Evolutionary conservation across 2,888 invertebrate species (phyloP).

Genomic region (Sussaba pulchella): DNA sequence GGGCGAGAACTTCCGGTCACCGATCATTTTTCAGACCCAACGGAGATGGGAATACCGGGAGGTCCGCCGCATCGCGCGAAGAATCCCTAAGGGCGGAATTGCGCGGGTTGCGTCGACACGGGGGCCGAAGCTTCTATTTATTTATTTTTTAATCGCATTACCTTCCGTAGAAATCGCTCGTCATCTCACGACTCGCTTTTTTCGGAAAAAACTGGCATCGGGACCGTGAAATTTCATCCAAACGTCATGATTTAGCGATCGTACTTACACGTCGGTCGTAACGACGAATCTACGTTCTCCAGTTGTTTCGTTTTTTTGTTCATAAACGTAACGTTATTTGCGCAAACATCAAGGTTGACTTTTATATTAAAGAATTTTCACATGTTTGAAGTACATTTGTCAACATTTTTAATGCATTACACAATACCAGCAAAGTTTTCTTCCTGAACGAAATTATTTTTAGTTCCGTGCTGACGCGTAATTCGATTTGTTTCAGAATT

Average conservation of each 20-base stretch:
- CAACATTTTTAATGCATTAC: no score
- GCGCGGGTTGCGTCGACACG: not conserved
- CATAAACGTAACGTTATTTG: not conserved
- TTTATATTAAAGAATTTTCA: not conserved
- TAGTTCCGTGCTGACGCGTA: not conserved
- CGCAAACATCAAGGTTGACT: not conserved
- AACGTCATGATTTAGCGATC: not conserved
- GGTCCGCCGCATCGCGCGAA: not conserved
- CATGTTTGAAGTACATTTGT: not conserved
- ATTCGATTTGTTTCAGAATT: not conserved
- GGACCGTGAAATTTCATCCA: slow-evolving; percentile 9
- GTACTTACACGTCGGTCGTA: not conserved
- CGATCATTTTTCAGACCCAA: slow-evolving; percentile 40
- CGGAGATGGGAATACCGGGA: not conserved
- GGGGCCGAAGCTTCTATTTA: slow-evolving; percentile 8
- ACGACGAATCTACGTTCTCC: slow-evolving; percentile 8
- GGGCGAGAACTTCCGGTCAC: slow-evolving; percentile 32
- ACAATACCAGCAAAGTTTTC: not conserved
- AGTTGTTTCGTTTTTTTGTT: slow-evolving; percentile 1
- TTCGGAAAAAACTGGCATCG: slow-evolving; percentile 11
- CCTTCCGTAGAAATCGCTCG: slow-evolving; percentile 1
- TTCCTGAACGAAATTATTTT: not conserved
- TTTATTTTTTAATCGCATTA: not conserved
- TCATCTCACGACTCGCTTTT: not conserved
- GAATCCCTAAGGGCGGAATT: not conserved